Base-by-base conservation (phyloP, 1,140 invertebrate species). In the Danaus melanippus region DNA sequence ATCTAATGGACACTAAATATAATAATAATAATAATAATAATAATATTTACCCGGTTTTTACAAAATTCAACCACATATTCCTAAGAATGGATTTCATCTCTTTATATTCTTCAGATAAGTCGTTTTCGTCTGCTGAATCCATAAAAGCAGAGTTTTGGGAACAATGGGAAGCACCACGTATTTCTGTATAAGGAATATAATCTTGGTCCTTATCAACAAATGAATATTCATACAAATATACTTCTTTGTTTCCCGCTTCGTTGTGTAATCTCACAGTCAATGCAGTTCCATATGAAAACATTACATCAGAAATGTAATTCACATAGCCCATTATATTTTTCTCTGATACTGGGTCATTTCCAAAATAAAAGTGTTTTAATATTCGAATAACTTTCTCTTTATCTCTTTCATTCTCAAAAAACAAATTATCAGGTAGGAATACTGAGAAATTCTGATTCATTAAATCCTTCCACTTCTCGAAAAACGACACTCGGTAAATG, bases 381-480 rank as follows among this genome's bases (percentile, higher is more conserved):
- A 47, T n/a, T 5, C 48, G 2, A 9, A 53, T 56, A 7, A 71
- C 50, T 1, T 53, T 15, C 39, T 61, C 39, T 50, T 45, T 60
- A 46, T 62, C 57, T 42, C 56, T 42, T 0, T 65, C 46, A 42
- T 39, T 58, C 12, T 45, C 9, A 41, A 69, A 72, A 9, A 49
- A 8, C 12, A 72, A 61, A 45, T 72, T 61, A 10, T 21, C 50
- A 12, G 67, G 67, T 8, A 72, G 43, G 39, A 67, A 69, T 5
- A 64, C 40, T 8, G 62, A 51, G 56, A 69, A 69, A 8, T 66
- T 66, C 43, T 56, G 12, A 48, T 72, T 72, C 67, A 74, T 70
- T 51, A n/a, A 10, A 12, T 63, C 53, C 41, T 62, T 63, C 62
- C 61, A 66, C 0, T 11, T 6, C 11, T 69, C 58, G 49, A 73